phyloP scores from a whole-genome alignment of 2,797 vertebrate genomes.

The Atherinosoma microstoma region DNA sequence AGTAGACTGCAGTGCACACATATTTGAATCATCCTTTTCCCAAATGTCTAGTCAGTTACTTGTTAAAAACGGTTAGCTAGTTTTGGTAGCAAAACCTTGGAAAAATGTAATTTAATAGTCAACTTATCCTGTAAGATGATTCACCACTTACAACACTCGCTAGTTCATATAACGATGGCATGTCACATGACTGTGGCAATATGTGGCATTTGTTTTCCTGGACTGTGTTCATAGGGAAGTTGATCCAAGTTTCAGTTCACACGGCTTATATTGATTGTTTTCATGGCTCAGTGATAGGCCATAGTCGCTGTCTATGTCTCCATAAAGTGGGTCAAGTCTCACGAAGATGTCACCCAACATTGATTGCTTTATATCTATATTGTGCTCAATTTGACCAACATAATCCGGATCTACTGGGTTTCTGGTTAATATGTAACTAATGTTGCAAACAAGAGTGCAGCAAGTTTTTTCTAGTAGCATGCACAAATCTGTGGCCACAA shows the following conservation, averaged over 20 bases:
- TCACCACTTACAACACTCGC: background rate
- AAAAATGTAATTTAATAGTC: background rate
- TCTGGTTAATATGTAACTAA: conserved; percentile 26
- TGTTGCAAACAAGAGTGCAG: background rate
- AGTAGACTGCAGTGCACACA: no score
- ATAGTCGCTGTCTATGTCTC: background rate
- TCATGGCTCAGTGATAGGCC: background rate
- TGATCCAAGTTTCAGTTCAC: background rate
- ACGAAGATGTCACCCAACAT: conserved; percentile 1
- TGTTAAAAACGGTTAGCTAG: background rate
- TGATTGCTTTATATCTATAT: background rate
- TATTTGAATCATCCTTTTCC: background rate
- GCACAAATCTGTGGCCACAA: background rate
- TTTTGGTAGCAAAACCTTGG: background rate
- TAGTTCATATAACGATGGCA: background rate
- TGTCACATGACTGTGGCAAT: background rate
- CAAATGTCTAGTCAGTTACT: background rate
- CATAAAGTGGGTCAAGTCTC: conserved; percentile 5
- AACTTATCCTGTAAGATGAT: conserved; percentile 3
- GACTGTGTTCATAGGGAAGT: background rate
- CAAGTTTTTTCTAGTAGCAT: background rate
- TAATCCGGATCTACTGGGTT: background rate
- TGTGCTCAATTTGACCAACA: background rate
- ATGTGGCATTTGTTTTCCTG: background rate
- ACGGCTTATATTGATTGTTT: background rate